Evolutionary conservation across 1,140 invertebrate species (phyloP).

Genomic region (Drosophila pandora): DNA sequence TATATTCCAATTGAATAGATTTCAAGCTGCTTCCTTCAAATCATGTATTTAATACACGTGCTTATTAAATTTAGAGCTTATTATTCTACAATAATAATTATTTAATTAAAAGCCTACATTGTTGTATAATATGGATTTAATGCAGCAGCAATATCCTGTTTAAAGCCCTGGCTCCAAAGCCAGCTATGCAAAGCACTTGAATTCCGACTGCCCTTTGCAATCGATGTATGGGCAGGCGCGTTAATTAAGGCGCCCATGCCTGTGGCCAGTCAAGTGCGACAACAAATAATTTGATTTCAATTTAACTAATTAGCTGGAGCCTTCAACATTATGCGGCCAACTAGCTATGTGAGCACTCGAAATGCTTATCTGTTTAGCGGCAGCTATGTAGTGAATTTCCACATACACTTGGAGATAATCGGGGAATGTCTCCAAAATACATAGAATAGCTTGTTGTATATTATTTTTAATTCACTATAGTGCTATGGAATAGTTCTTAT

Average conservation of each 20-base stretch:
- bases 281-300: slow-evolving; percentile 84
- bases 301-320: slow-evolving; percentile 81
- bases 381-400: slow-evolving; percentile 37
- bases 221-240: slow-evolving; percentile 51
- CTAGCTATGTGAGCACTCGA: slow-evolving; percentile 49
- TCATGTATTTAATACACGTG: no score
- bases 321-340: slow-evolving; percentile 67
- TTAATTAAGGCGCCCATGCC: slow-evolving; percentile 82
- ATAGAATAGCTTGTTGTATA: no score
- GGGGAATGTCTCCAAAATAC: background rate
- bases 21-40: no score
- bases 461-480: no score
- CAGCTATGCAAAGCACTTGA: slow-evolving; percentile 1
- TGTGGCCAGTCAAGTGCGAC: slow-evolving; percentile 81
- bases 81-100: background rate
- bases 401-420: slow-evolving; percentile 1
- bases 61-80: background rate
- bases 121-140: background rate
- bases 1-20: no score
- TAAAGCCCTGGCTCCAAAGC: background rate
- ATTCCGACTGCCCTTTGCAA: background rate
- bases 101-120: background rate
- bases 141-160: background rate
- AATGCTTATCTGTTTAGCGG: slow-evolving; percentile 74
- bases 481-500: no score